Evolutionary conservation across 2,797 vertebrate species (phyloP).

Genomic region (Esox lucius): DNA sequence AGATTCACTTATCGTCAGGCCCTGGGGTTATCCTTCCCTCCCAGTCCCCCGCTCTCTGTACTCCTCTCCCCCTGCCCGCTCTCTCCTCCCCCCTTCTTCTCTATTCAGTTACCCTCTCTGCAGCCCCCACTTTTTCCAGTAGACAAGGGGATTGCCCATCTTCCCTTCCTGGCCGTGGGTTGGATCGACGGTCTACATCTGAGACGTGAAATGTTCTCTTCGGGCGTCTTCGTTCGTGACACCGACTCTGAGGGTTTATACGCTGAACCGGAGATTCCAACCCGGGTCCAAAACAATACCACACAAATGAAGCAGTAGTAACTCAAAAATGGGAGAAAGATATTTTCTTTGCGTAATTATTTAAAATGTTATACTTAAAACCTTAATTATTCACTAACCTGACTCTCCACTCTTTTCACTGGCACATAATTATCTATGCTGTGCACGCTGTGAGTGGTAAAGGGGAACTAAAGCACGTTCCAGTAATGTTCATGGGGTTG

Average conservation of each 20-base stretch:
- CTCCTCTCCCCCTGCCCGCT: constrained; percentile 42
- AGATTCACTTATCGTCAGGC: constrained; percentile 72
- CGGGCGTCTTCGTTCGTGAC: not conserved
- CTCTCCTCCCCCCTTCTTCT: constrained; percentile 18
- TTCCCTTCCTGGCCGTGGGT: constrained; percentile 8
- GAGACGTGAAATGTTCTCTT: not conserved
- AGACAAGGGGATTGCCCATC: constrained; percentile 36
- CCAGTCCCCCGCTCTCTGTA: constrained; percentile 44
- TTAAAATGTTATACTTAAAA: no score
- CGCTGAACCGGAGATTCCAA: not conserved
- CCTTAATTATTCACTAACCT: no score
- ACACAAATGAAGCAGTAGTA: no score
- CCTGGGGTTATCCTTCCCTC: constrained; percentile 42
- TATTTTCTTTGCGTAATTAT: no score
- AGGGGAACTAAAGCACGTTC: no score
- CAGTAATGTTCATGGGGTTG: no score
- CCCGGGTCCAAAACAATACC: not conserved
- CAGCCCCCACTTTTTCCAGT: not conserved
- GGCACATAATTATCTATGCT: no score
- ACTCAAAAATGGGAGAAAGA: no score
- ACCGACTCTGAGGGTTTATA: not conserved
- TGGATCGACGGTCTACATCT: constrained; percentile 10
- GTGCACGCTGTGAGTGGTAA: no score
- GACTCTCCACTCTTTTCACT: no score
- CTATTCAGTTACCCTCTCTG: not conserved